These are phyloP conservation scores for Vandiemenella viatica DNA, from an alignment of 2,888 invertebrate species.

Conservation along the genomic window DNA sequence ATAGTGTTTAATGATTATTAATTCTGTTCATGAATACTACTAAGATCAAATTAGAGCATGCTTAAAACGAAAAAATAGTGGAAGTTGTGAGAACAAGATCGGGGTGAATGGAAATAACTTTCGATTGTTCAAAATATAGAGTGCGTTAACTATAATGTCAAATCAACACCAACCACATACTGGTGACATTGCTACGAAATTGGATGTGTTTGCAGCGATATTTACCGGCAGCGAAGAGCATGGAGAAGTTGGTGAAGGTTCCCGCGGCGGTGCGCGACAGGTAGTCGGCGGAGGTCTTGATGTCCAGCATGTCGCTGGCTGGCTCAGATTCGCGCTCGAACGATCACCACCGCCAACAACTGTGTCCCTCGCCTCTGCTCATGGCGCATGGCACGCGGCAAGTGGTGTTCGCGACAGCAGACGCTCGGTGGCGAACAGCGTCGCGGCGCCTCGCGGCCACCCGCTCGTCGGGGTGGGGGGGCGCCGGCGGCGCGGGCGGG, in stretches of 20 bases:
- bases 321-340: background rate
- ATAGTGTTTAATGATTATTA: too few relatives aligned
- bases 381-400: background rate
- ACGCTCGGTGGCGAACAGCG: background rate
- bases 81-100: too few relatives aligned
- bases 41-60: too few relatives aligned
- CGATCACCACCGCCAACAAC: slow-evolving; percentile 19
- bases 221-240: slow-evolving; percentile 90
- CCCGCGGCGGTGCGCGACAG: slow-evolving; percentile 78
- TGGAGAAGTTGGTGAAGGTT: slow-evolving; percentile 86
- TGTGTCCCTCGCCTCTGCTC: slow-evolving; percentile 1
- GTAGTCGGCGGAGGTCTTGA: slow-evolving; percentile 83
- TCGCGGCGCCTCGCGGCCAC: background rate
- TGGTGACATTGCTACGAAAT: background rate
- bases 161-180: background rate
- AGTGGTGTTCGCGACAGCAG: background rate
- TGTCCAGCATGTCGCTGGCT: slow-evolving; percentile 58
- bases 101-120: too few relatives aligned
- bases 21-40: too few relatives aligned
- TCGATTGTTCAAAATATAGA: background rate
- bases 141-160: background rate
- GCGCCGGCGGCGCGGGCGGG: background rate
- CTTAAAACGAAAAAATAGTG: too few relatives aligned
- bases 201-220: background rate
- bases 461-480: background rate